Conservation (phyloP, 1,140 invertebrate genomes). For the Zophobas morio region DNA sequence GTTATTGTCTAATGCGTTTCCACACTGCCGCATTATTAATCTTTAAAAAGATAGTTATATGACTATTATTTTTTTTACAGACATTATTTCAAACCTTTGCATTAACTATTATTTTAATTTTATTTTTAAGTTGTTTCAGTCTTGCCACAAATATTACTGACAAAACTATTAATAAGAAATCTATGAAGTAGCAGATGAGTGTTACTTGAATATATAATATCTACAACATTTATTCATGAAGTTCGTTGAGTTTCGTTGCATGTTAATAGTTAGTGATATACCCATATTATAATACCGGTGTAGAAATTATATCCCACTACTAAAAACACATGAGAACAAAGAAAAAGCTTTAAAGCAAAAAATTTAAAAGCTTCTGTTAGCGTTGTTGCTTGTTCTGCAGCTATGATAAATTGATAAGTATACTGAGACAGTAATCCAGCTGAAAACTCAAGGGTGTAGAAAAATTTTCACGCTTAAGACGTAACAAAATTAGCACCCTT, state of each 20-base stretch:
- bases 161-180: background rate
- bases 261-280: background rate
- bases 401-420: background rate
- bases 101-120: background rate
- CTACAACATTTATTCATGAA: background rate
- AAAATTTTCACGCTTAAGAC: background rate
- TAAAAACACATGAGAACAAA: background rate
- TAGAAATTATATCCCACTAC: background rate
- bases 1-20: background rate
- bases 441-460: background rate
- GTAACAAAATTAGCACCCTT: background rate
- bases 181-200: background rate
- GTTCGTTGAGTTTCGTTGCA: background rate
- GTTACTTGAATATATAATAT: background rate
- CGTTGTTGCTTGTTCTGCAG: background rate
- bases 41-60: background rate
- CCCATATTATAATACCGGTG: background rate
- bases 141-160: background rate
- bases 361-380: background rate
- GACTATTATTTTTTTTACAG: too few species aligned
- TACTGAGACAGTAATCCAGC: background rate
- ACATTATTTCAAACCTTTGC: background rate
- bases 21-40: background rate
- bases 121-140: background rate
- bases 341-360: background rate